Evolutionary conservation across 2,113 vertebrate species (phyloP).

Genomic region (Brachyhypopomus occidentalis): DNA sequence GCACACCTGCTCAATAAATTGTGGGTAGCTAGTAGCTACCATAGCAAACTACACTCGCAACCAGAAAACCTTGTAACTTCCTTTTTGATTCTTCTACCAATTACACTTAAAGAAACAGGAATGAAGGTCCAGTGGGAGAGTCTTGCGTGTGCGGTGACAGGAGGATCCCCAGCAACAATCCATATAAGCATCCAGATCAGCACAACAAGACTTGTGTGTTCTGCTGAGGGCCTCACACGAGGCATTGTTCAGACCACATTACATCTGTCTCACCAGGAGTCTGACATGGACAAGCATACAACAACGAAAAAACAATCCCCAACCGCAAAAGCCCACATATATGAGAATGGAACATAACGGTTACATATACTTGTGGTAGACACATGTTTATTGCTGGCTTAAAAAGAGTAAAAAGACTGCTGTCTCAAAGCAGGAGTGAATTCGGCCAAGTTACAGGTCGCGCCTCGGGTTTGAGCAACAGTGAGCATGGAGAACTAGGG

Average conservation of each 20-base stretch:
- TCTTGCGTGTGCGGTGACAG: conserved; percentile 3
- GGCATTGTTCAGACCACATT: conserved; percentile 41
- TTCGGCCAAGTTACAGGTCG: too few species aligned
- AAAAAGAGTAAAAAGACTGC: too few species aligned
- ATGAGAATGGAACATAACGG: too few species aligned
- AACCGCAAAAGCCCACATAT: too few species aligned
- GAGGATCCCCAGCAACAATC: conserved; percentile 6
- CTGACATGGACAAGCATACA: conserved; percentile 43
- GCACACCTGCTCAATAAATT: neutral
- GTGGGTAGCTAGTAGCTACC: neutral
- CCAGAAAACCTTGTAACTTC: neutral
- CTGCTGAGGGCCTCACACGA: conserved; percentile 40
- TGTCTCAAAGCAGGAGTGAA: too few species aligned
- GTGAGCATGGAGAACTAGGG: too few species aligned
- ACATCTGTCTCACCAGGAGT: conserved; percentile 46
- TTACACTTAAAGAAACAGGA: neutral
- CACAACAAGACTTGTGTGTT: conserved; percentile 40
- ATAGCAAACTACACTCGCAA: neutral
- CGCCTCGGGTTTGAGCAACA: too few species aligned
- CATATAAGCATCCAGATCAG: conserved; percentile 1
- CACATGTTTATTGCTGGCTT: too few species aligned
- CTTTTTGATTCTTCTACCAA: too few species aligned
- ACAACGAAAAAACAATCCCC: neutral
- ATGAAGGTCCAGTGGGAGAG: neutral
- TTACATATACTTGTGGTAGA: too few species aligned